These are phyloP conservation scores for Netelia melanura DNA, from an alignment of 2,888 invertebrate species.

Conservation along the genomic window DNA sequence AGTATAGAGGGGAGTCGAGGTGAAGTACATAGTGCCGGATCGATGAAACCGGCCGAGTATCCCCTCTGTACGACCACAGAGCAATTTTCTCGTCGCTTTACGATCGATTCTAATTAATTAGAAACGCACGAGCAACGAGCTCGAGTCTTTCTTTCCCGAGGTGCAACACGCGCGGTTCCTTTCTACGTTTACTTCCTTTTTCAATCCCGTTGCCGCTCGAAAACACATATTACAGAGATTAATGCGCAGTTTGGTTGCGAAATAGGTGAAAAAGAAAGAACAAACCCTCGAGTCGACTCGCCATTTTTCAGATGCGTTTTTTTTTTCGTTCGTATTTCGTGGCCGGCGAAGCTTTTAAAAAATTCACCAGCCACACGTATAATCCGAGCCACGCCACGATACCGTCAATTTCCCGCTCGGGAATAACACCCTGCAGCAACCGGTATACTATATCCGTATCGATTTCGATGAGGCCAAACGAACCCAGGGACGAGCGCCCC, in stretches of 20 bases:
- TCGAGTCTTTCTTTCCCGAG: background rate
- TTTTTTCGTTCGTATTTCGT: background rate
- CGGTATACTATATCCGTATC: conserved; percentile 34
- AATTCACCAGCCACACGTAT: conserved; percentile 37
- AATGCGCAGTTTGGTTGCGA: too few species aligned
- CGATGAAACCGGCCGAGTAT: conserved; percentile 74
- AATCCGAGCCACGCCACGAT: conserved; percentile 26
- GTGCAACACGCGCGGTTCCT: background rate
- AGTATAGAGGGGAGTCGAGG: background rate
- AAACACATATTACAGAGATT: background rate
- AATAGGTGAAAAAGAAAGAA: background rate
- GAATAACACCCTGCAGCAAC: conserved; percentile 37
- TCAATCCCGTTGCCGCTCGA: background rate
- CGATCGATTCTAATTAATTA: conserved; percentile 81
- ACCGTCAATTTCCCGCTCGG: conserved; percentile 49
- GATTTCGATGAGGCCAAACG: conserved; percentile 34
- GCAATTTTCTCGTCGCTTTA: conserved; percentile 72
- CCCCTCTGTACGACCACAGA: conserved; percentile 70
- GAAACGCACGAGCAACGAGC: conserved; percentile 70
- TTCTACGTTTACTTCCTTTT: background rate
- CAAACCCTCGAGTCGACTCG: background rate
- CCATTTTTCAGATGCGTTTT: background rate
- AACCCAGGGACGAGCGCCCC: background rate
- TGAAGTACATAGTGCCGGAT: conserved; percentile 67
- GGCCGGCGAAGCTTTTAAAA: conserved; percentile 13